Evolutionary conservation across 2,113 vertebrate species (phyloP), one percentile per base, ranked within the genome.

Genomic region (Gallinago media): DNA sequence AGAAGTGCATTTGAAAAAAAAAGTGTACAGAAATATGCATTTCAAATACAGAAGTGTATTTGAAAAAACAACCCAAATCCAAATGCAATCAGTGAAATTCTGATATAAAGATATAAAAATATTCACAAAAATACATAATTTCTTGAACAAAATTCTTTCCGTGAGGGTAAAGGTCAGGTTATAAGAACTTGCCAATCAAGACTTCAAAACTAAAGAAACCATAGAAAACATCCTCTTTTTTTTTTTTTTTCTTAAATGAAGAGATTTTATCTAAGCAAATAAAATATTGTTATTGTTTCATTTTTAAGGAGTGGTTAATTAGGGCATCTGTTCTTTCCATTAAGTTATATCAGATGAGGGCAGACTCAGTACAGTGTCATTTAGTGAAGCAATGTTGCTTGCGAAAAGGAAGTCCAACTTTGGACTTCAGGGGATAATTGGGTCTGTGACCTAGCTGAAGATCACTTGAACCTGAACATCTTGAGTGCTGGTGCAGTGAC

Each of bases 221-320:
- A 15, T 2, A 44, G 8, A 62, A 65, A 74, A 34, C 5, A 18
- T 9, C 22, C 1, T 6, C 15, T 8, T 26, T 0, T 18, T 15
- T 49, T 61, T 16, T 20, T 40, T 70, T 71, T 47, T 38, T 21
- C 4, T 63, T 61, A 77, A 50, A 46, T 23, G 1, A 58, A 62
- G 23, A 72, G 1, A 15, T 40, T 73, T 56, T 68, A 49, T 44
- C 46, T 47, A 62, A 73, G 1, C 15, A 89, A 58, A 55, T 59
- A 46, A 81, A 88, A 67, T 32, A 36, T 4, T 56, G 0, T 3
- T 87, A 49, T 22, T 1, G 3, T 40, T 75, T 81, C 1, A 20
- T 65, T 79, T 78, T 42, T 65, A 65, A 56, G 32, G 16, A 85
- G 46, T 12, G 12, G 15, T 18, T 71, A 15, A 32, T 59, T 62